Evolutionary conservation across 2,797 vertebrate species (phyloP).

Genomic region (Mus minutoides): DNA sequence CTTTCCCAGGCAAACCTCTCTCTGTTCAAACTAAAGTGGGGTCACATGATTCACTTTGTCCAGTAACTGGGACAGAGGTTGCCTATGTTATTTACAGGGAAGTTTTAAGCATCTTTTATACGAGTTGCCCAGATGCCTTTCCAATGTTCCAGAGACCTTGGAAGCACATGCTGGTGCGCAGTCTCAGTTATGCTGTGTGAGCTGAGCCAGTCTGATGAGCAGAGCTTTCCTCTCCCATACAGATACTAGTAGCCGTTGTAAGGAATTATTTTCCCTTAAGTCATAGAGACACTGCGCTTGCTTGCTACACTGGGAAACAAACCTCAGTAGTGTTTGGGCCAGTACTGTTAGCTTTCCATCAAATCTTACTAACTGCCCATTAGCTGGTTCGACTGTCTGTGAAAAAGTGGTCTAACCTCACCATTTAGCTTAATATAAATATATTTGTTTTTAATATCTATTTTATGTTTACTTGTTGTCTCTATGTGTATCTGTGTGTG

Average conservation of each 20-base stretch:
- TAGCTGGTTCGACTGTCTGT: not conserved
- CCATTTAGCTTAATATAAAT: conserved; percentile 46
- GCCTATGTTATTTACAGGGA: not conserved
- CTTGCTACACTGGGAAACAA: not conserved
- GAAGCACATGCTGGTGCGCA: not conserved
- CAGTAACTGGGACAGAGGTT: not conserved
- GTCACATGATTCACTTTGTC: not conserved
- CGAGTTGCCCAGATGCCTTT: not conserved
- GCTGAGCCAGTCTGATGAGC: not conserved
- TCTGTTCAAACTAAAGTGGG: not conserved
- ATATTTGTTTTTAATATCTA: not conserved
- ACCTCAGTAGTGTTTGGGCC: not conserved
- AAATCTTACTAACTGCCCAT: not conserved
- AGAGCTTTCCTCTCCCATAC: not conserved
- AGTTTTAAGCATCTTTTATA: not conserved
- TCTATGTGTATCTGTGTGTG: not conserved
- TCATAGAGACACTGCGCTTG: not conserved
- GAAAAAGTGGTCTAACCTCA: conserved; percentile 18
- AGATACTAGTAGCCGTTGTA: not conserved
- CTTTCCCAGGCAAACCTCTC: not conserved
- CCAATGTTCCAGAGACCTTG: not conserved
- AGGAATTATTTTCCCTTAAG: not conserved
- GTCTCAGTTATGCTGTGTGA: not conserved
- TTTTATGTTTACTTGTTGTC: not conserved
- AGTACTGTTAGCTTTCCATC: not conserved